These are phyloP conservation scores for Pogonophryne albipinna DNA, from an alignment of 2,797 vertebrate genomes.

Conservation along the genomic window DNA sequence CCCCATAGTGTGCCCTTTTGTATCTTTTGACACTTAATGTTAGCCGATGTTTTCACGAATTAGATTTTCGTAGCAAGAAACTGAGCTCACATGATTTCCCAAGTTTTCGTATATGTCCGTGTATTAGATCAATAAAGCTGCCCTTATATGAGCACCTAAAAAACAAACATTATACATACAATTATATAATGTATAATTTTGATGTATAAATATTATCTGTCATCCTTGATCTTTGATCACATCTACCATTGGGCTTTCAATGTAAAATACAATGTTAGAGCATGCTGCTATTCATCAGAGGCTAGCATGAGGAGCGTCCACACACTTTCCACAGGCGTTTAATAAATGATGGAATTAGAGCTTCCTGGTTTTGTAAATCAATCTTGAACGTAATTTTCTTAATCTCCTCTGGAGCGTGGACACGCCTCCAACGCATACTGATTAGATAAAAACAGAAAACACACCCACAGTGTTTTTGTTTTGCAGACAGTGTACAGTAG, in stretches of 20 bases:
- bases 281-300: not conserved
- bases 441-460: not conserved
- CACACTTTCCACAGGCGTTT: not conserved
- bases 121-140: not conserved
- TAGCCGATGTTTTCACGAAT: not conserved
- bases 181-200: no score
- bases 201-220: no score
- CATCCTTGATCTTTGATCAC: not conserved
- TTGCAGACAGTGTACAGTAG: not conserved
- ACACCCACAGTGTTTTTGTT: not conserved
- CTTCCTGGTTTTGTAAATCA: constrained; percentile 30
- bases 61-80: not conserved
- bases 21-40: not conserved
- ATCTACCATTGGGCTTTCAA: not conserved
- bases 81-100: not conserved
- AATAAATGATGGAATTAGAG: constrained; percentile 19
- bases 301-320: not conserved
- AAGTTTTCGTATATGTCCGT: not conserved
- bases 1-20: not conserved
- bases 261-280: not conserved
- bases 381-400: constrained; percentile 4
- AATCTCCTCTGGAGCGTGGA: constrained; percentile 16
- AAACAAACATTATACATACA: not conserved
- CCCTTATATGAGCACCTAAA: not conserved
- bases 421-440: constrained; percentile 4